Evolutionary conservation across 2,888 invertebrate genomes (phyloP).

Genomic region (Embidobia sp.): DNA sequence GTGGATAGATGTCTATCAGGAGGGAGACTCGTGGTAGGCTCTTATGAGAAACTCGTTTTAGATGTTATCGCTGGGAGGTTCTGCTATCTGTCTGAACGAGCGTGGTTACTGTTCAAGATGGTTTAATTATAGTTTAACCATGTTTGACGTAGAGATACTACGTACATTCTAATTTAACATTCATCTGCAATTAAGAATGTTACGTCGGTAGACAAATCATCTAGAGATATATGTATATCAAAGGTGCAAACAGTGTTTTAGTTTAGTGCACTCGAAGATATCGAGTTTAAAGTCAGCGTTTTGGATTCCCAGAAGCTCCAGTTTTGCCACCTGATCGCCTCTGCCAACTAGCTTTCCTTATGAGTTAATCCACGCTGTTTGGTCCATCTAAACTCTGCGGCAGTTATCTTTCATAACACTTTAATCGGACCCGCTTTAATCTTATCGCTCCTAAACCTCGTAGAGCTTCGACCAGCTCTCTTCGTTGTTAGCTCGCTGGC

Average conservation of each 20-base stretch:
- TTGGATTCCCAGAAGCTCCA: too few relatives aligned
- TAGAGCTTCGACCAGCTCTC: neutral
- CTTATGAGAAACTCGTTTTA: slow-evolving; percentile 5
- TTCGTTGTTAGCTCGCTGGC: too few relatives aligned
- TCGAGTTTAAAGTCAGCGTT: too few relatives aligned
- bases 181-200: too few relatives aligned
- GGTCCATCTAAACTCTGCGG: neutral
- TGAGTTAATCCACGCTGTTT: slow-evolving; percentile 10
- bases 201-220: neutral
- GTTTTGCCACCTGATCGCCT: too few relatives aligned
- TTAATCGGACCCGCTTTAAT: slow-evolving; percentile 4
- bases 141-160: neutral
- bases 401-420: slow-evolving; percentile 8
- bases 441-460: slow-evolving; percentile 1
- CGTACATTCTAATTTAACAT: too few relatives aligned
- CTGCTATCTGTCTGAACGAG: slow-evolving; percentile 1
- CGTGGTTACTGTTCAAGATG: neutral
- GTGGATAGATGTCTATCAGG: neutral
- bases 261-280: too few relatives aligned
- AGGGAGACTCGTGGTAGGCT: neutral
- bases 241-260: too few relatives aligned
- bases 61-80: neutral
- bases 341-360: too few relatives aligned
- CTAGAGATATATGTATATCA: too few relatives aligned
- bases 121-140: slow-evolving; percentile 9